phyloP scores from a whole-genome alignment of 2,113 vertebrate genomes.

The Gallinago paraguaiae region DNA sequence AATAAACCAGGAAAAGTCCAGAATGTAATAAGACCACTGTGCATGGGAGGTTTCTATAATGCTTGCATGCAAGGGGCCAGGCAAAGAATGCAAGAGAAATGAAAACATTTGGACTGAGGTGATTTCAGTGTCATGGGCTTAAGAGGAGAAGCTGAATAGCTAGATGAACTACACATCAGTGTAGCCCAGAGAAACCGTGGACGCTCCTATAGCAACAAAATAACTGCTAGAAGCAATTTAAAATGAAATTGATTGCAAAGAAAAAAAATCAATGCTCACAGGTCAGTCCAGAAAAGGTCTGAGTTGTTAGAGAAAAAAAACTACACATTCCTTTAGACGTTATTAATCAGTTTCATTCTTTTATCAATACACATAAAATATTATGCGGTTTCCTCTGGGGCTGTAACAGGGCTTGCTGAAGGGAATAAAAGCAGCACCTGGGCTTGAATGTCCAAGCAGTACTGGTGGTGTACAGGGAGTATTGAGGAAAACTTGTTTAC shows the following conservation, averaged over 20 bases:
- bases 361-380: background rate
- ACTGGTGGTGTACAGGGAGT: background rate
- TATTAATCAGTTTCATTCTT: background rate
- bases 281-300: background rate
- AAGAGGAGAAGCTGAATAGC: background rate
- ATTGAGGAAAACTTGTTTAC: background rate
- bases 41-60: background rate
- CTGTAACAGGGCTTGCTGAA: background rate
- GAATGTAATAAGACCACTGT: background rate
- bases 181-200: background rate
- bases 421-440: background rate
- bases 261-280: background rate
- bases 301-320: background rate
- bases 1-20: background rate
- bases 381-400: background rate
- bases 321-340: background rate
- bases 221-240: background rate
- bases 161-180: background rate
- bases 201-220: background rate
- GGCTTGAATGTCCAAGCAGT: background rate
- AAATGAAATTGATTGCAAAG: background rate
- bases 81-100: background rate
- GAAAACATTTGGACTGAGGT: background rate
- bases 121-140: background rate
- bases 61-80: background rate